Evolutionary conservation across 1,140 invertebrate genomes (phyloP), one percentile per base, ranked within the genome.

Genomic region (Yoshiicerus persimilis): DNA sequence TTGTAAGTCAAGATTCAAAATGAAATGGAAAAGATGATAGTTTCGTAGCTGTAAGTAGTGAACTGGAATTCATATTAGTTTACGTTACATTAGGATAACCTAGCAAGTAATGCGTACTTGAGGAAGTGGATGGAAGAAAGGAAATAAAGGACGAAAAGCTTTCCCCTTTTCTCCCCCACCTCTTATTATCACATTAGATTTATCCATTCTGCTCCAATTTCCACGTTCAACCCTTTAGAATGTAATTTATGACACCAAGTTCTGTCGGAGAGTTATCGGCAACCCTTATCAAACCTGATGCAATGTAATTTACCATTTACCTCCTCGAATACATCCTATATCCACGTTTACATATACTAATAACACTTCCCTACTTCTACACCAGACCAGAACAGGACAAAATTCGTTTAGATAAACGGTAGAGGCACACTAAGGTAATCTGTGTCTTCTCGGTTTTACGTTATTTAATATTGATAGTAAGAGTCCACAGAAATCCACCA

Each of bases 131-230:
- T 34, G 30, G 16, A 80, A 80, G 75, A 80, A 80, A 36, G 75
- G 75, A 38, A 80, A 70, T 70, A 70, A 70, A 10, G 32, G 34
- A 77, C 32, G 70, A 34, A 80, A 80, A 36, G 30, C 75, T 80
- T 70, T 80, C 75, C 75, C 75, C 75, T 80, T 56, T 38, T 80
- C 75, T 80, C 75, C 75, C 75, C 75, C 23, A 80, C 34, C 75
- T 80, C 75, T 80, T 80, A 80, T 80, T 80, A 80, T 80, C 75
- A 80, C 75, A 80, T 80, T 80, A 80, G 75, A 80, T 80, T 80
- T 80, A 80, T 80, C 75, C 75, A 80, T 80, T 80, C 75, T 34
- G 75, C 75, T 80, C 75, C 75, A 80, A 80, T 80, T 80, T 80
- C 75, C 20, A 80, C 75, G 75, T 36, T 80, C 75, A 80, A 38